Percentiles rank a stretch among this genome's conserved stretches.
Evolutionary conservation across 2,113 vertebrate genomes (phyloP).

Genomic region (Oostethus manadensis): DNA sequence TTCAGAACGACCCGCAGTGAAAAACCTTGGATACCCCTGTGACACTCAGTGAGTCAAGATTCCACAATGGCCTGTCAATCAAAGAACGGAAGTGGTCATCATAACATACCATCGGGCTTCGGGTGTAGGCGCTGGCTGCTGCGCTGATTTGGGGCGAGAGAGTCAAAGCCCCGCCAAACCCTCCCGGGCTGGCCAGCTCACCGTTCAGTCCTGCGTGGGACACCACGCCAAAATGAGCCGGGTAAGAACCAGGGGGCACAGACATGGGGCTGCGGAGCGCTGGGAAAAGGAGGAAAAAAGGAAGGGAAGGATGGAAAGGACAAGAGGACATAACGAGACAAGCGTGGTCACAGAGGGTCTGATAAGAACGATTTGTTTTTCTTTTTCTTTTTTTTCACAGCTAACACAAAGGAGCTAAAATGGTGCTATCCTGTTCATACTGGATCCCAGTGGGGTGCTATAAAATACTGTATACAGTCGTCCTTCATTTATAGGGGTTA

Average conservation of each 20-base stretch:
- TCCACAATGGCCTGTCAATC: too few species aligned
- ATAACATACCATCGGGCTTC: constrained; percentile 78
- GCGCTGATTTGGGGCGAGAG: constrained; percentile 82
- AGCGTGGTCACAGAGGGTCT: constrained; percentile 26
- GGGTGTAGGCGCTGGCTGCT: constrained; percentile 74
- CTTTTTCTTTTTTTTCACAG: too few species aligned
- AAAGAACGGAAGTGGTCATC: constrained; percentile 4
- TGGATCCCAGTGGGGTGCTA: too few species aligned
- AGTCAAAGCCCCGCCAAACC: constrained; percentile 79
- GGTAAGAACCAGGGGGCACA: constrained; percentile 75
- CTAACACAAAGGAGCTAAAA: too few species aligned
- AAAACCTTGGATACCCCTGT: too few species aligned
- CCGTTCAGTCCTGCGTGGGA: constrained; percentile 78
- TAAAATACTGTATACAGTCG: too few species aligned
- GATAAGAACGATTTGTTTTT: neutral
- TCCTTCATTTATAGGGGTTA: too few species aligned
- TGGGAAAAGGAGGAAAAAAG: constrained; percentile 39
- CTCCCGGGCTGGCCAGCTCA: constrained; percentile 77
- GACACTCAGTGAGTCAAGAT: too few species aligned
- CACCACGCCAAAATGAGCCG: constrained; percentile 78
- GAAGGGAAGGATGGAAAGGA: neutral
- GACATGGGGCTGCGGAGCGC: constrained; percentile 83
- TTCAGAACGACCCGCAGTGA: too few species aligned
- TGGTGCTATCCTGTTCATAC: too few species aligned
- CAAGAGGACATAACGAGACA: constrained; percentile 15